These are phyloP conservation scores for Bradypodion ventrale DNA, from an alignment of 2,797 vertebrate genomes.

Conservation along the genomic window DNA sequence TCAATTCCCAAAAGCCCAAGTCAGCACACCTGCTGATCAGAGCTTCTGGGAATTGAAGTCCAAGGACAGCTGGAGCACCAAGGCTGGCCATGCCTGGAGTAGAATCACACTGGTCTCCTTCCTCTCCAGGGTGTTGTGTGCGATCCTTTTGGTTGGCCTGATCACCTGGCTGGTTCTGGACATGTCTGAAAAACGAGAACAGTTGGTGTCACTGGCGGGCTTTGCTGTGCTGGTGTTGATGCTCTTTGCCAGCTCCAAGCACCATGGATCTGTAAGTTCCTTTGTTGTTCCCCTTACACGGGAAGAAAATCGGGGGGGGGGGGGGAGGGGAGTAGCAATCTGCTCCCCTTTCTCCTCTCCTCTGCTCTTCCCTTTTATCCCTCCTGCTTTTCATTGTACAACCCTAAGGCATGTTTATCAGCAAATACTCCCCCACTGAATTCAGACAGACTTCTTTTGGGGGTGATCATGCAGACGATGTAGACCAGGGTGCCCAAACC, in stretches of 20 bases:
- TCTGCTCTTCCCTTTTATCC: too few relatives aligned
- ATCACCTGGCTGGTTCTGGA: conserved; percentile 86
- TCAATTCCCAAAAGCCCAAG: too few relatives aligned
- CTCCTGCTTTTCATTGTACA: too few relatives aligned
- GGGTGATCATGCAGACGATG: neutral
- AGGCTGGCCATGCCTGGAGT: too few relatives aligned
- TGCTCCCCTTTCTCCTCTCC: too few relatives aligned
- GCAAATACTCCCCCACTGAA: neutral
- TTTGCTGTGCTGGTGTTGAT: conserved; percentile 82
- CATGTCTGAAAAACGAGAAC: conserved; percentile 80
- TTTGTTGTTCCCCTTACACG: neutral
- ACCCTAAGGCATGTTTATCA: too few relatives aligned
- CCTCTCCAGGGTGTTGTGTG: conserved; percentile 80
- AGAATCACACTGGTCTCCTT: conserved; percentile 13
- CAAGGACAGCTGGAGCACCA: too few relatives aligned
- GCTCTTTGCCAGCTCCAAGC: conserved; percentile 85
- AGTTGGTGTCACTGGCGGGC: conserved; percentile 90
- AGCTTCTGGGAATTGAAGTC: too few relatives aligned
- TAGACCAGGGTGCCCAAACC: neutral
- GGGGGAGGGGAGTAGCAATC: too few relatives aligned
- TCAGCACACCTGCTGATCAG: too few relatives aligned
- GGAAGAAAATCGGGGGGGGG: neutral
- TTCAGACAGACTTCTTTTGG: neutral
- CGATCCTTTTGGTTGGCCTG: conserved; percentile 76
- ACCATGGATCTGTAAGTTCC: conserved; percentile 81